Evolutionary conservation across 2,888 invertebrate species (phyloP), one percentile per base, ranked within the genome.

Genomic region (Drosophila ezoana): DNA sequence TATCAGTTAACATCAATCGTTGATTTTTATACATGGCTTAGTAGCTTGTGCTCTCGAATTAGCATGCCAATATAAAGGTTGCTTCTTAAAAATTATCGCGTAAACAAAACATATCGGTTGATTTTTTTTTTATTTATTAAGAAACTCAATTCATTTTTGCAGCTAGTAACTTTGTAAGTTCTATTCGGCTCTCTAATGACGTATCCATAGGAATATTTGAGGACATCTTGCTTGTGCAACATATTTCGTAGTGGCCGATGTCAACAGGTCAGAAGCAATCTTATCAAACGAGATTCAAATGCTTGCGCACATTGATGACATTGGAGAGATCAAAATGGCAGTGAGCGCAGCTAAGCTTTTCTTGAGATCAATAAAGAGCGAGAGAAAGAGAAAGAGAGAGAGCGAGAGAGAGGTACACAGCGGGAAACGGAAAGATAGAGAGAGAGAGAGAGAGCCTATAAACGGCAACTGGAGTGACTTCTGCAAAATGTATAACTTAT

Each of bases 221-320:
- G 1, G 28, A 18, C 14, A 32, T 40, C 13, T 16, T 11, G 0
- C 4, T 41, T 10, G 1, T 32, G 14, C 4, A 14, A 35, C 18
- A 28, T n/a, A 33, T 48, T 4, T 9, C 13, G 32, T 33, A 16
- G 3, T n/a, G 41, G 28, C 13, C 13, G 18, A 41, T 35, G 56
- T 52, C 64, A 70, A 72, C 33, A 63, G 64, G 56, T 72, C 64
- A 56, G 14, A 16, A 10, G 4, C 13, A 56, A 33, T 52, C 49
- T 52, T 41, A 40, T 67, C 38, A 49, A 33, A 32, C 14, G 10
- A 35, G 5, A 57, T 38, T 51, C 33, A 33, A 51, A n/a, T 44
- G 37, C 32, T 40, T 51, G n/a, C 16, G 14, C 10, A 33, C 13
- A 47, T 62, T 32, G 16, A 33, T 47, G 33, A 47, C 20, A 32